Evolutionary conservation across 2,888 invertebrate species (phyloP).

Genomic region (Notodonta dromedarius): DNA sequence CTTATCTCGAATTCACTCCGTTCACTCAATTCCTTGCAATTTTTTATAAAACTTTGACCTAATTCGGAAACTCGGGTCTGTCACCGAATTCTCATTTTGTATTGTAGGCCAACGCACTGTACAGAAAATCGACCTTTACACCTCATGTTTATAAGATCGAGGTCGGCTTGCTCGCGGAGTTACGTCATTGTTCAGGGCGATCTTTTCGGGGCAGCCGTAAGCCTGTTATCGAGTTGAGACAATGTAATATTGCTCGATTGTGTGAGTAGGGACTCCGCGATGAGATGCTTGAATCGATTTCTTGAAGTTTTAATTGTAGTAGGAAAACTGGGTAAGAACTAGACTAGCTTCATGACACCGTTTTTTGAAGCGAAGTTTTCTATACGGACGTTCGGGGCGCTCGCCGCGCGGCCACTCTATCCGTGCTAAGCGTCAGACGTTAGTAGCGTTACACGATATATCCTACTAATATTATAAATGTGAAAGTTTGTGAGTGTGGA

Average conservation of each 20-base stretch:
- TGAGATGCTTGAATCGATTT: too few relatives aligned
- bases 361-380: too few relatives aligned
- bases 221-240: constrained; percentile 36
- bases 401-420: too few relatives aligned
- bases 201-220: constrained; percentile 25
- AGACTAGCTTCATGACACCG: too few relatives aligned
- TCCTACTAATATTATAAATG: too few relatives aligned
- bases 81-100: constrained; percentile 56
- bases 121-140: constrained; percentile 40
- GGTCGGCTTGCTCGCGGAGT: constrained; percentile 28
- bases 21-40: constrained; percentile 25
- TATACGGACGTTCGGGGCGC: too few relatives aligned
- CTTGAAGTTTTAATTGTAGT: too few relatives aligned
- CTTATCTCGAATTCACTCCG: constrained; percentile 23
- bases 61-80: constrained; percentile 59
- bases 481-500: too few relatives aligned
- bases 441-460: too few relatives aligned
- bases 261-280: too few relatives aligned
- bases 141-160: constrained; percentile 25
- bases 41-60: constrained; percentile 58
- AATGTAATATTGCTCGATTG: constrained; percentile 14
- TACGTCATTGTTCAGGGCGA: constrained; percentile 48
- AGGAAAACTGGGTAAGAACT: too few relatives aligned
- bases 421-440: too few relatives aligned
- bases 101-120: constrained; percentile 48